Evolutionary conservation across 1,140 invertebrate species (phyloP).

Genomic region (Linepithema humile): DNA sequence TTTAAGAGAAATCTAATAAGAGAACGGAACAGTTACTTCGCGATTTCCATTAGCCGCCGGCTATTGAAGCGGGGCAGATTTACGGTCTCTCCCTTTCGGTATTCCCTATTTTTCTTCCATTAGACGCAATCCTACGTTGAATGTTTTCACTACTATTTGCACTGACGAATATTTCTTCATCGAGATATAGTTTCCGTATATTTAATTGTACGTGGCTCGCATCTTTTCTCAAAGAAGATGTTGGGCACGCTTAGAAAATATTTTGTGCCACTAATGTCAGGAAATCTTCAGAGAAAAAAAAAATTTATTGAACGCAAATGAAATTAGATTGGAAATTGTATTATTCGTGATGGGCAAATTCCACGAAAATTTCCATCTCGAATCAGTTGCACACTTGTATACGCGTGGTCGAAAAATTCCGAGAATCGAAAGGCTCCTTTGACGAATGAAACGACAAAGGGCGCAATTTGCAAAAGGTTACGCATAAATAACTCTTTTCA

Average conservation of each 20-base stretch:
- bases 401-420: conserved; percentile 2
- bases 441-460: not conserved
- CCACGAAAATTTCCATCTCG: conserved; percentile 21
- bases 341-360: conserved; percentile 34
- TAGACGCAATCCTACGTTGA: not conserved
- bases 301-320: conserved; percentile 21
- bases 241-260: conserved; percentile 30
- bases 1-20: conserved; percentile 7
- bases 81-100: conserved; percentile 18
- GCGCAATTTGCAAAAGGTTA: conserved; percentile 11
- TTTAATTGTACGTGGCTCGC: not conserved
- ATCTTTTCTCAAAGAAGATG: not conserved
- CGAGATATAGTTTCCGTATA: conserved; percentile 1
- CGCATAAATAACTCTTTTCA: conserved; percentile 41
- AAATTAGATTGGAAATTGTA: conserved; percentile 46
- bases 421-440: conserved; percentile 10
- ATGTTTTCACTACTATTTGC: conserved; percentile 25
- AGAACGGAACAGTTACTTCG: conserved; percentile 27
- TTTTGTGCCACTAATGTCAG: conserved; percentile 14
- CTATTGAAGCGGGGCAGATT: conserved; percentile 48
- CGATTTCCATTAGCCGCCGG: conserved; percentile 41
- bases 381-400: not conserved
- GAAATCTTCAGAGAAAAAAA: conserved; percentile 21
- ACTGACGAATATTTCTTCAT: not conserved
- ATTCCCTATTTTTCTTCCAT: conserved; percentile 54